Base-by-base conservation (phyloP, 2,113 vertebrate genomes). In the Anhinga rufa region DNA sequence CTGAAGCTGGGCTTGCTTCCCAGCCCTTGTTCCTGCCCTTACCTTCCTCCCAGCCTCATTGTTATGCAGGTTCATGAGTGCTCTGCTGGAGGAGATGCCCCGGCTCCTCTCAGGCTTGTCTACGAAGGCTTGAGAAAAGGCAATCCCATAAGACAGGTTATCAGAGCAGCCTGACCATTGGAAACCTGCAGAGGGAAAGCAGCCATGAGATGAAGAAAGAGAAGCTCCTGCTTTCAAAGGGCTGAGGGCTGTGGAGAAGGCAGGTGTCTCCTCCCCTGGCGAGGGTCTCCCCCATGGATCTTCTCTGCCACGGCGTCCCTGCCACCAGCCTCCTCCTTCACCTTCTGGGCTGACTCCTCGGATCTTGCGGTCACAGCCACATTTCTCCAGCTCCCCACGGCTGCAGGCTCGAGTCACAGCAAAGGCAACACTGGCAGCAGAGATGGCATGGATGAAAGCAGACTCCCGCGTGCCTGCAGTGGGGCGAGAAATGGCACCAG, bases 151-250 rank as follows among this genome's bases (percentile, higher is more conserved):
- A 34, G 96, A 98, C 65, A 98, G 84, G 92, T 99, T 98, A 93
- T 98, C 98, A 58, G 98, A 99, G 96, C 98, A 99, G 21, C 98
- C 98, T 0, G 97, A 98, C 98, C 98, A 98, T 77, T 98, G 98
- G 96, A 98, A 99, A 34, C 98, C 98, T 98, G 80, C 48, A 42
- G 51, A 87, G 36, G 42, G 83, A 70, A 46, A 93, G 77, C 1
- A 0, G 61, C 34, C 31, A 17, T 17, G 36, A 91, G 51, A 31
- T 8, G 24, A 85, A 62, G 40, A 46, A 58, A 42, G 29, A 85
- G 24, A 62, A 85, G 24, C 34, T 36, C 58, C 51, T 68, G 48
- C 36, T 78, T 19, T 66, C 60, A 52, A 40, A 70, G 22, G 21
- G 25, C 32, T 51, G 69, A 75, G 34, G 22, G 34, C 8, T 5